Conservation (phyloP, 2,888 invertebrate species). For the Troides helena region DNA sequence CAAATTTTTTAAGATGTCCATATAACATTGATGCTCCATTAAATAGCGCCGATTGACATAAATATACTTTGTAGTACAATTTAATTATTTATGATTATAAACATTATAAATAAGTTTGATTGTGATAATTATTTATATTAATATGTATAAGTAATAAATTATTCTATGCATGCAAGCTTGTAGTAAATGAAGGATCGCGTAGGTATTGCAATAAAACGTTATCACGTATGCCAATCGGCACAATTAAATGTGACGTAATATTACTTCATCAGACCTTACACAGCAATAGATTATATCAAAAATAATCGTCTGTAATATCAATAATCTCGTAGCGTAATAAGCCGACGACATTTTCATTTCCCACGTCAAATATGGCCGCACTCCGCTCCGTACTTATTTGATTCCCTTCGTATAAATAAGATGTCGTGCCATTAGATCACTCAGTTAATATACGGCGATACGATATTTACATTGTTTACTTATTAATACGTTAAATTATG, state of each 20-base stretch:
- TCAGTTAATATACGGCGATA: slow-evolving; percentile 43
- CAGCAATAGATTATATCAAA: slow-evolving; percentile 41
- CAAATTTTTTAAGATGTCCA: too few species aligned
- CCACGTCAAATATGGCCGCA: slow-evolving; percentile 63
- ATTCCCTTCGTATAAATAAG: slow-evolving; percentile 59
- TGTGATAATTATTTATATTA: too few species aligned
- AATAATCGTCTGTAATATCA: slow-evolving; percentile 59
- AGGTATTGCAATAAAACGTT: not conserved
- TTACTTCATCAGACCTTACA: slow-evolving; percentile 33
- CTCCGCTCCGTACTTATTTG: slow-evolving; percentile 53
- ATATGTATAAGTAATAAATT: too few species aligned
- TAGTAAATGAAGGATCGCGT: not conserved
- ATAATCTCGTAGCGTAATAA: slow-evolving; percentile 69
- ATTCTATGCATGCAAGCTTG: too few species aligned
- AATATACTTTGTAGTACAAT: too few species aligned
- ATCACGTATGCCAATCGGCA: slow-evolving; percentile 15
- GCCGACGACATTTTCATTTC: slow-evolving; percentile 77
- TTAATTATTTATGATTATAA: too few species aligned
- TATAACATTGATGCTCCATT: too few species aligned
- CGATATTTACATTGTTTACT: slow-evolving; percentile 26
- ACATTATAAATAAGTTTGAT: too few species aligned
- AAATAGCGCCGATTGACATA: too few species aligned
- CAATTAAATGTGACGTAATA: slow-evolving; percentile 40
- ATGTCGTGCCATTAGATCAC: slow-evolving; percentile 46
- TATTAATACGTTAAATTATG: slow-evolving; percentile 2